Base-by-base conservation (phyloP, 2,113 vertebrate genomes). In the Silurus meridionalis region DNA sequence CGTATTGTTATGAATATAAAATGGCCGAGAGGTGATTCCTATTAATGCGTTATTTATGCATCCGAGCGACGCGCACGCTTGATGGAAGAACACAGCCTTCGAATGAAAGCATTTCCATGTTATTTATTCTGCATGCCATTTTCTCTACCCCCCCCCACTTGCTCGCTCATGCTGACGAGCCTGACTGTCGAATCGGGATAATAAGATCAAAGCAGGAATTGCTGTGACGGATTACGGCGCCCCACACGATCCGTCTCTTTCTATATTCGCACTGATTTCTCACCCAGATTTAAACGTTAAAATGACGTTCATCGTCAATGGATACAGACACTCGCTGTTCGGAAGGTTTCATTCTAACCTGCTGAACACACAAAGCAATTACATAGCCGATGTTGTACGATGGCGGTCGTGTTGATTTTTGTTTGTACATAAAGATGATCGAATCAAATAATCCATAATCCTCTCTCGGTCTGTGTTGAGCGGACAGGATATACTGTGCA, bases 201-300 rank as follows among this genome's bases (percentile, higher is more conserved):
- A 94, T 93, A 92, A 92, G 92, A 93, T 92, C 91, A 92, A 83
- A 91, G 87, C 87, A 87, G 89, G 84, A 92, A 91, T 91, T 87
- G 92, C 89, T 86, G 85, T 90, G 88, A 92, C 91, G 92, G 91
- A 93, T 94, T 93, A 93, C 86, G 57, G 82, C 78, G 74, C 58
- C 23, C 17, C 84, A 88, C 84, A 92, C 91, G 93, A 92, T 92
- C 88, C 83, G 9, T 82, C 86, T 86, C 89, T 91, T 93, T 91
- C 91, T 92, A 90, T 88, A 86, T 91, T 85, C 64, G 21, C 7
- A 61, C 90, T 83, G 91, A 93, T 93, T 93, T 93, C 91, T 81
- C 84, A 83, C 88, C 91, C 92, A 93, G 91, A 93, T 93, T 90
- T 93, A 92, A 93, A 91, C 21, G 93, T 91, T 92, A 93, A 93